phyloP scores from a whole-genome alignment of 2,797 vertebrate genomes.

The Cynopterus sphinx region DNA sequence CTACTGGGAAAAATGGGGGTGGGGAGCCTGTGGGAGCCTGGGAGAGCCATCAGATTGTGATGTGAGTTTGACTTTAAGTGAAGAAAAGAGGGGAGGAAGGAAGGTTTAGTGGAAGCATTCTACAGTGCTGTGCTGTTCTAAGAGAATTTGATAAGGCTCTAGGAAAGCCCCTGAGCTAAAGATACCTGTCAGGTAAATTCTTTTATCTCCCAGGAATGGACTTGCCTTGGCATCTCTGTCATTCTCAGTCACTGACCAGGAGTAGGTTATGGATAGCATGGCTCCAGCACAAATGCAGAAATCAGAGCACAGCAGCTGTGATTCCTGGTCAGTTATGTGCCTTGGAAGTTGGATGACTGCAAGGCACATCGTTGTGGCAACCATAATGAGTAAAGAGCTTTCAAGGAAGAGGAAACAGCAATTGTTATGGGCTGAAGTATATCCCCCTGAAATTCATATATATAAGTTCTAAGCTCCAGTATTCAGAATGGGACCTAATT shows the following conservation, averaged over 20 bases:
- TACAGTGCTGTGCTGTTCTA: not conserved
- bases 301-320: not conserved
- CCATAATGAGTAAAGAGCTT: not conserved
- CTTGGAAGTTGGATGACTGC: not conserved
- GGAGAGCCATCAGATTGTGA: not conserved
- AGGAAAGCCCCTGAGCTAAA: not conserved
- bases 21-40: not conserved
- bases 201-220: not conserved
- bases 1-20: not conserved
- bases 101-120: not conserved
- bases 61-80: not conserved
- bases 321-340: not conserved
- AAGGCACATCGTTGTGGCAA: not conserved
- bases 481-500: not conserved
- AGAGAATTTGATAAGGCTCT: not conserved
- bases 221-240: not conserved
- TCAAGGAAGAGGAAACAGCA: not conserved
- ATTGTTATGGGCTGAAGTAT: not conserved
- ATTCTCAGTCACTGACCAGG: not conserved
- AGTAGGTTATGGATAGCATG: not conserved
- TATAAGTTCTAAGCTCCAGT: not conserved
- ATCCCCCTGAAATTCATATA: not conserved
- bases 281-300: not conserved
- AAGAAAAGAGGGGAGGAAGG: not conserved
- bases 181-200: not conserved